Conservation (phyloP, 2,113 vertebrate species). For the Cavia porcellus region DNA sequence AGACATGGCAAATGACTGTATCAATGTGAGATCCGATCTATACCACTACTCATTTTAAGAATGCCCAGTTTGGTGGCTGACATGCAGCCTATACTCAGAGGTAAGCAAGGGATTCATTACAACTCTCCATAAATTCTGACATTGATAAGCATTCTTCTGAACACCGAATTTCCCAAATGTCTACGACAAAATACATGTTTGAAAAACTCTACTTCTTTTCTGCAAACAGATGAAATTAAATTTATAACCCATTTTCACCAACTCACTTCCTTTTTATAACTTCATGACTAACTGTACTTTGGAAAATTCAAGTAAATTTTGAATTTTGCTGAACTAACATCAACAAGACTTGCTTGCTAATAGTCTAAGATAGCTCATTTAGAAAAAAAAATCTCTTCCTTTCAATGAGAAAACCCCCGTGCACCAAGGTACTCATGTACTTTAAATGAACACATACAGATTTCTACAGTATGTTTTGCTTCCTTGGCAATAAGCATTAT, state of each 20-base stretch:
- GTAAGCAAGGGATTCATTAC: background rate
- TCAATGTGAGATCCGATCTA: too few species aligned
- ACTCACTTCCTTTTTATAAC: slow-evolving; percentile 13
- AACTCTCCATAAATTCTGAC: background rate
- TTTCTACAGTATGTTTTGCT: background rate
- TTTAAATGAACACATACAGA: background rate
- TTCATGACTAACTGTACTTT: background rate
- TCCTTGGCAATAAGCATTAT: background rate
- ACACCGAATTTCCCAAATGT: background rate
- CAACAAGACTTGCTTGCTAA: background rate
- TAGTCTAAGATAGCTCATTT: background rate
- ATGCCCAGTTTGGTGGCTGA: background rate
- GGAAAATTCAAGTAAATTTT: slow-evolving; percentile 35
- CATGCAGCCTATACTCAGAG: background rate
- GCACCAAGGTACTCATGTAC: background rate
- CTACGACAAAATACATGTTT: background rate
- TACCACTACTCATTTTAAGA: background rate
- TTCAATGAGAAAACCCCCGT: background rate
- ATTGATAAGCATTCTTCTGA: slow-evolving; percentile 21
- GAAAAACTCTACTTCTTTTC: slow-evolving; percentile 19
- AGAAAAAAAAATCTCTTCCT: background rate
- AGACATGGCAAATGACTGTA: background rate
- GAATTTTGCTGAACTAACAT: background rate
- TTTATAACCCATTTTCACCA: slow-evolving; percentile 42
- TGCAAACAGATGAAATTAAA: background rate